phyloP scores from a whole-genome alignment of 2,888 invertebrate species.

The Tenthredo scrophulariae region DNA sequence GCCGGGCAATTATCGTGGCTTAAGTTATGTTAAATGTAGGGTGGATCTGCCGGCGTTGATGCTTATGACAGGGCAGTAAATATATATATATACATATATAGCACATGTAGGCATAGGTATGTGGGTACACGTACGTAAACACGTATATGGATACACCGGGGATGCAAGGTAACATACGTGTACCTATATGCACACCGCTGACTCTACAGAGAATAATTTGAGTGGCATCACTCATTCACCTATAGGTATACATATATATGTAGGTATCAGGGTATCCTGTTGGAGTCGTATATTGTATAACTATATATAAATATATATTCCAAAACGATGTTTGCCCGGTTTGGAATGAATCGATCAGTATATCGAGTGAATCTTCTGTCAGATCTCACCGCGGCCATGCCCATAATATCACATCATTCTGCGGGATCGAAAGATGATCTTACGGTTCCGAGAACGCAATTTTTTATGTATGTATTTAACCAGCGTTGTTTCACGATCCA shows the following conservation, averaged over 20 bases:
- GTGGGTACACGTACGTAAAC: background rate
- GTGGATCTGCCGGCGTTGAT: constrained; percentile 64
- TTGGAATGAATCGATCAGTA: background rate
- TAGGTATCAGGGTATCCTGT: background rate
- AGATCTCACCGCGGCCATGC: background rate
- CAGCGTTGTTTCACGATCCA: background rate
- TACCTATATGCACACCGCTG: background rate
- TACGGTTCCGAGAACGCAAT: background rate
- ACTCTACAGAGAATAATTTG: background rate
- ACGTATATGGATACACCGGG: background rate
- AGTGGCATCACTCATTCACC: background rate
- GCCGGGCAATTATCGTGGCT: constrained; percentile 65
- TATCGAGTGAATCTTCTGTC: background rate
- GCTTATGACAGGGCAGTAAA: constrained; percentile 68
- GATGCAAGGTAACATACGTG: constrained; percentile 1
- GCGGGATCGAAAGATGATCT: background rate
- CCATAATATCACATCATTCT: background rate
- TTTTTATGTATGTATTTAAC: background rate
- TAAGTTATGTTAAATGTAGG: constrained; percentile 71
- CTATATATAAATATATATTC: background rate
- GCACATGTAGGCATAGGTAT: background rate
- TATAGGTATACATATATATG: background rate
- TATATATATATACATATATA: background rate
- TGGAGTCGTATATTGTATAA: background rate
- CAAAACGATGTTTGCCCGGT: background rate